Evolutionary conservation across 2,888 invertebrate genomes (phyloP).

Genomic region (Antheraea assamensis): DNA sequence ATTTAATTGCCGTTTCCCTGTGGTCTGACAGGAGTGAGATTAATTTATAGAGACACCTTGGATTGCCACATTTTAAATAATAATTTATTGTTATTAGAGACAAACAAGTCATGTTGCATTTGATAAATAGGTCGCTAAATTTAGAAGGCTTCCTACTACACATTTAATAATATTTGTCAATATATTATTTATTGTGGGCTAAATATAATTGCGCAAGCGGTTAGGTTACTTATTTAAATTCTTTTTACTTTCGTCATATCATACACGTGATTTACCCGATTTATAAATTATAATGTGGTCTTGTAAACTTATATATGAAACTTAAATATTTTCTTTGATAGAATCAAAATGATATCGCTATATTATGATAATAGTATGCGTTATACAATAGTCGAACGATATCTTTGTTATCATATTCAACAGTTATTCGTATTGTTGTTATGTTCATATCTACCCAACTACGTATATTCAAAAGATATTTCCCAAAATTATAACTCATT

Average conservation of each 20-base stretch:
- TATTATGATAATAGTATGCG: constrained; percentile 1
- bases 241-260: neutral
- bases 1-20: constrained; percentile 76
- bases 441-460: neutral
- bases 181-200: neutral
- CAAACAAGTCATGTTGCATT: constrained; percentile 50
- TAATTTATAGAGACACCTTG: constrained; percentile 78
- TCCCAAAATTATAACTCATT: no score
- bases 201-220: neutral
- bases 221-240: neutral
- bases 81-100: constrained; percentile 73
- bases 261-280: neutral
- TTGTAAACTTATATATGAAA: neutral
- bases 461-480: no score
- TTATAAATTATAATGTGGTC: neutral
- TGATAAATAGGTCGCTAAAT: constrained; percentile 26
- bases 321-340: neutral
- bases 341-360: neutral
- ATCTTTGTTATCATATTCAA: neutral
- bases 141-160: neutral
- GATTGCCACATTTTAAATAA: constrained; percentile 64
- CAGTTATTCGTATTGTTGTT: neutral
- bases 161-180: neutral
- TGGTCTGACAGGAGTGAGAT: constrained; percentile 68
- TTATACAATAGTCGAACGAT: neutral